These are phyloP conservation scores for Tauraco erythrolophus DNA, from an alignment of 2,113 vertebrate species.

Conservation along the genomic window DNA sequence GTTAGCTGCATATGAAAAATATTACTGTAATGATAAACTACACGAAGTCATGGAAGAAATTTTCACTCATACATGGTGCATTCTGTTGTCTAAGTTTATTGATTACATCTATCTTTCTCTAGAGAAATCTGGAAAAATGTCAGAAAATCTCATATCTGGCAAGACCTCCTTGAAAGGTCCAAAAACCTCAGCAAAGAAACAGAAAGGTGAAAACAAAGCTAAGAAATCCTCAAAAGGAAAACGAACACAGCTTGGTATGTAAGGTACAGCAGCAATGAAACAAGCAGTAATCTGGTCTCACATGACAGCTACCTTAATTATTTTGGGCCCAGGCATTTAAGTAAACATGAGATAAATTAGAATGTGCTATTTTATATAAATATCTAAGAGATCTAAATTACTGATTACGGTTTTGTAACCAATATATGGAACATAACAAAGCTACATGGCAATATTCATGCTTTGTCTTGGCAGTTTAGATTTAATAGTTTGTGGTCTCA, in stretches of 20 bases:
- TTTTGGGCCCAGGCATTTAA: neutral
- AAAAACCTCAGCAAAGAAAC: slow-evolving; percentile 40
- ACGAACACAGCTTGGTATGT: slow-evolving; percentile 31
- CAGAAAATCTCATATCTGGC: neutral
- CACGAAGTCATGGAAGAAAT: neutral
- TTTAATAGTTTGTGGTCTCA: neutral
- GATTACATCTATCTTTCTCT: neutral
- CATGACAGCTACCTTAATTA: neutral
- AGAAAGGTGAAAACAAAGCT: slow-evolving; percentile 4
- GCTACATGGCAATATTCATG: neutral
- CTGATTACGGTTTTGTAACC: neutral
- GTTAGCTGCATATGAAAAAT: neutral
- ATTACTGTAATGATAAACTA: neutral
- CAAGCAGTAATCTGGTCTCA: neutral
- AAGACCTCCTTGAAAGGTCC: neutral
- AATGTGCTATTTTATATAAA: neutral
- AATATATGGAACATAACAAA: neutral
- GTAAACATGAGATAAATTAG: neutral
- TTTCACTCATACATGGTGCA: neutral
- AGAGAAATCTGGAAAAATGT: slow-evolving; percentile 56
- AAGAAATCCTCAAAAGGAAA: slow-evolving; percentile 55
- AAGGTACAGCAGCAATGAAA: neutral
- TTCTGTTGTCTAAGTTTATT: neutral
- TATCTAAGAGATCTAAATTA: neutral
- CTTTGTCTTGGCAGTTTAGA: neutral